Base-by-base conservation (phyloP, 1,140 invertebrate species). In the Halictus rubicundus region DNA sequence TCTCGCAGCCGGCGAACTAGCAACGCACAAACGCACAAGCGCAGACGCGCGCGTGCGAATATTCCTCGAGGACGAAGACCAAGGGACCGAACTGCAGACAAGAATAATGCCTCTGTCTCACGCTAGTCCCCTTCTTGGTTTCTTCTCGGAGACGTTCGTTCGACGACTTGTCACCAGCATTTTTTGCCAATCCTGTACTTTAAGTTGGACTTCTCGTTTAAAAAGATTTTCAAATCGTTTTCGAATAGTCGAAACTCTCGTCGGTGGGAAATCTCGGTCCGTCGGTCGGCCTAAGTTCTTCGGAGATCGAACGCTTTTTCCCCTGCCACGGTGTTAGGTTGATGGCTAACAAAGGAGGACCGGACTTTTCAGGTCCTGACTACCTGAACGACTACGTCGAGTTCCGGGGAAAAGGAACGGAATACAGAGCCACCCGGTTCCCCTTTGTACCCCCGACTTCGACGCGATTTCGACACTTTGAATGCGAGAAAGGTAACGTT, bases 1-100 rank as follows among this genome's bases (percentile, higher is more conserved):
- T 88, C 82, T 87, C 81, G 87, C 84, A 87, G 16, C 19, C 19
- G 16, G 49, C 49, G 49, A 21, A 78, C 66, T 63, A 68, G 77
- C 76, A 84, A 76, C 68, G 75, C 61, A n/a, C n/a, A 42, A 57
- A 54, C 76, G 73, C 54, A 70, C 64, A n/a, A n/a, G n/a, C n/a
- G n/a, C n/a, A n/a, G n/a, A 61, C 68, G 5, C 21, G 42, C 5
- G 37, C 46, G 52, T 63, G 73, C 80, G 23, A 52, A 80, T 86
- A 68, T 81, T 68, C 61, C 57, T 57, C 70, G 73, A 12, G 59
- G 59, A 79, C 68, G 63, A 68, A 82, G 60, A 76, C 75, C 37
- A 74, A 86, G 75, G 73, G 75, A 78, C 74, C 80, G 75, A 72
- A 78, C 65, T 37, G 84, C 61, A 71, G 78, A 73, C 59, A 32